These are phyloP conservation scores for Cryptotis parvus DNA, from an alignment of 2,113 vertebrate species.

Conservation along the genomic window DNA sequence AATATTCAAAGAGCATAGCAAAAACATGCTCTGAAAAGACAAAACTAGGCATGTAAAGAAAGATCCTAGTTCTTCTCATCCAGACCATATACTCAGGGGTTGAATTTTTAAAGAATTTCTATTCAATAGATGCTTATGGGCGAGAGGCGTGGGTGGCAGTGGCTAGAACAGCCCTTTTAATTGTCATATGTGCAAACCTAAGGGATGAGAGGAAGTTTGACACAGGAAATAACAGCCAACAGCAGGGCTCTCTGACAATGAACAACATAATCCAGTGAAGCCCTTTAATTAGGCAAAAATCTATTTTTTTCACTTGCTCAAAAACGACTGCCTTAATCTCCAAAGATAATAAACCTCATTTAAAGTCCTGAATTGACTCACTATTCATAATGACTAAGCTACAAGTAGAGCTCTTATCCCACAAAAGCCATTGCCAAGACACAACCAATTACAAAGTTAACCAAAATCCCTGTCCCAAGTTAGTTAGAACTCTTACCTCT, in stretches of 20 bases:
- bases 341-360: slow-evolving; percentile 62
- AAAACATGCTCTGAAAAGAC: not conserved
- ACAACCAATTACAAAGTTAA: slow-evolving; percentile 55
- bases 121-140: not conserved
- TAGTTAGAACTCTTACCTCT: slow-evolving; percentile 30
- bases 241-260: not conserved
- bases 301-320: slow-evolving; percentile 34
- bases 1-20: not conserved
- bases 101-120: not conserved
- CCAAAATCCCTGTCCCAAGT: not conserved
- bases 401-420: slow-evolving; percentile 29
- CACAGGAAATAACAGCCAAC: slow-evolving; percentile 57
- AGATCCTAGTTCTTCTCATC: not conserved
- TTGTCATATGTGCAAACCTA: slow-evolving; percentile 1
- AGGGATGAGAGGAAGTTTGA: slow-evolving; percentile 38
- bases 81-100: not conserved
- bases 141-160: not conserved
- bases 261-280: slow-evolving; percentile 8
- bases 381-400: slow-evolving; percentile 54
- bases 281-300: slow-evolving; percentile 63
- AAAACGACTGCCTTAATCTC: slow-evolving; percentile 64
- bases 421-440: slow-evolving; percentile 46
- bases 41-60: slow-evolving; percentile 22
- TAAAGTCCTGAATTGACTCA: slow-evolving; percentile 56
- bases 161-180: not conserved